Evolutionary conservation across 2,797 vertebrate genomes (phyloP).

Genomic region (Argentina silus): DNA sequence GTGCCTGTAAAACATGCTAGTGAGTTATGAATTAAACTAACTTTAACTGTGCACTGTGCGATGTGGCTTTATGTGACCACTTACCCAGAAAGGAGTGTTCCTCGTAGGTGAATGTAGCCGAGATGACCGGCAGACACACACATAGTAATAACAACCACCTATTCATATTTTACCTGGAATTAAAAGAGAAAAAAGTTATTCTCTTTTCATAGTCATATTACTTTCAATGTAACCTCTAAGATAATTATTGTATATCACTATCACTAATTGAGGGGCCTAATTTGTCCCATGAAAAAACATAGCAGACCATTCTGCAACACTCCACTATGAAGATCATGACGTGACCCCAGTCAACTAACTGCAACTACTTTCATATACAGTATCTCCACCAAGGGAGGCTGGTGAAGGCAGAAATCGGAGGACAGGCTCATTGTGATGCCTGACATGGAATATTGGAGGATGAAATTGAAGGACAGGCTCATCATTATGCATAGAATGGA

Average conservation of each 20-base stretch:
- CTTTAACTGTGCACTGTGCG: not conserved
- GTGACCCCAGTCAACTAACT: not conserved
- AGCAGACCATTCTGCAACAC: not conserved
- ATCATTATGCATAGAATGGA: too few species aligned
- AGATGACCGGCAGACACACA: constrained; percentile 46
- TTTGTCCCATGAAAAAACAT: not conserved
- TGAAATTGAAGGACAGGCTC: too few species aligned
- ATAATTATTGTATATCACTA: not conserved
- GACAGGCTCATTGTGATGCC: too few species aligned
- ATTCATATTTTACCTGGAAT: constrained; percentile 57
- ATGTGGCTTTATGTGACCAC: constrained; percentile 5
- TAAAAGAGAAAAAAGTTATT: not conserved
- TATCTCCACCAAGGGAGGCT: too few species aligned
- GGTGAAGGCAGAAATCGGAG: too few species aligned
- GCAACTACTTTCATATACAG: not conserved
- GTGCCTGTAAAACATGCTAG: not conserved
- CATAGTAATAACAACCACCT: constrained; percentile 48
- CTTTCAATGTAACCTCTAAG: not conserved
- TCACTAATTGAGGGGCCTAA: not conserved
- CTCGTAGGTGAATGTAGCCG: constrained; percentile 54
- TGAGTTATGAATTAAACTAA: not conserved
- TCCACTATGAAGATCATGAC: not conserved
- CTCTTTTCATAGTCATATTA: not conserved
- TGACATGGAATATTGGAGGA: too few species aligned
- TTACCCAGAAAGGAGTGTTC: constrained; percentile 56